Base-by-base conservation (phyloP, 2,113 vertebrate species). In the Serilophus lunatus region DNA sequence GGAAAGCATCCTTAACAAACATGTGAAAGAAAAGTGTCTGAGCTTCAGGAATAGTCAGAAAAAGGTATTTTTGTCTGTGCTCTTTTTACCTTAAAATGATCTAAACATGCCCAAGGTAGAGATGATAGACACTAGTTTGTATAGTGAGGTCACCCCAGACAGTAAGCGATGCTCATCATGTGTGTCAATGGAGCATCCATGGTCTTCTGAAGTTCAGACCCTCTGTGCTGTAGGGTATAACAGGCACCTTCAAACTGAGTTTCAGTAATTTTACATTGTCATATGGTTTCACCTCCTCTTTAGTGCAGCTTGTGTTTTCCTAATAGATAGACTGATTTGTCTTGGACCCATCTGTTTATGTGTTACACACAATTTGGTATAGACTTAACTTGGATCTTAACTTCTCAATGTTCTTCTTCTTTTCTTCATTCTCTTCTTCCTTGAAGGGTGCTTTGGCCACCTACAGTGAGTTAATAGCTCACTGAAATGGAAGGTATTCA, bases 171-270 rank as follows among this genome's bases (percentile, higher is more conserved):
- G 25, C 17, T 51, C 13, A 29, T 18, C 44, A 60, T 18, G 3
- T 1, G 20, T 36, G n/a, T 18, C 42, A 51, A 10, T 5, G 42
- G 49, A 80, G 18, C 1, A 1, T 13, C 25, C 2, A 4, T 10
- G 23, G 14, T 54, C 18, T n/a, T 66, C n/a, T 63, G n/a, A 64
- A 88, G 51, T 31, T 29, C 40, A 54, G 47, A 33, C 40, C 16
- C 23, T 65, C 22, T 69, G 33, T 57, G 42, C 33, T 3, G 0
- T 9, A 56, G 14, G 12, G 19, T 63, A 4, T 44, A 74, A 63
- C 3, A 33, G 18, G 20, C 25, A 57, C 28, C 36, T 84, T 57
- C 49, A 33, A 35, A 56, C 28, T 3, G 54, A 18, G 20, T 68
- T 91, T 79, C 40, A 45, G 16, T 0, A 0, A 29, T 51, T 70